Evolutionary conservation across 2,797 vertebrate species (phyloP).

Genomic region (Epinephelus malabaricus): DNA sequence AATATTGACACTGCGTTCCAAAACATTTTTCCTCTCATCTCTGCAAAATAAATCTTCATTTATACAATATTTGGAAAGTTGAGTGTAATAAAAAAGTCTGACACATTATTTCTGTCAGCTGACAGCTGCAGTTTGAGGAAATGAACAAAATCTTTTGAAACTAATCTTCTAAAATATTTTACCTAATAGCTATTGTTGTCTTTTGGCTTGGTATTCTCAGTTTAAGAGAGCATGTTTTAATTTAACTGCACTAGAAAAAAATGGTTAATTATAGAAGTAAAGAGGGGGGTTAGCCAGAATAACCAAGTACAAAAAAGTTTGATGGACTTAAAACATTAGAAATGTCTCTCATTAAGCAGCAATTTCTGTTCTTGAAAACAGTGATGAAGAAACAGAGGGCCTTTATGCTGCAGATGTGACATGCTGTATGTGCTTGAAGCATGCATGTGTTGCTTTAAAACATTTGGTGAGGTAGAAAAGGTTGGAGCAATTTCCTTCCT

Average conservation of each 20-base stretch:
- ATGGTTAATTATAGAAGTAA: not conserved
- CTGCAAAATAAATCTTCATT: constrained; percentile 49
- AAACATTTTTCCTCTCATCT: constrained; percentile 25
- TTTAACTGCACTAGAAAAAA: not conserved
- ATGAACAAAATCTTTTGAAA: constrained; percentile 1
- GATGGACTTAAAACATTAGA: not conserved
- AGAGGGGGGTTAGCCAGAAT: not conserved
- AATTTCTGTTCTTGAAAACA: constrained; percentile 27
- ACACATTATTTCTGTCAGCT: constrained; percentile 8
- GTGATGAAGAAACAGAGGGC: not conserved
- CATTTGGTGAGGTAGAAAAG: constrained; percentile 20
- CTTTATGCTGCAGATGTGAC: not conserved
- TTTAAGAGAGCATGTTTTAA: not conserved
- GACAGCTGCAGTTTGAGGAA: constrained; percentile 29
- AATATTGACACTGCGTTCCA: constrained; percentile 9
- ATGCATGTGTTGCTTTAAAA: constrained; percentile 33
- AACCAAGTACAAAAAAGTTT: not conserved
- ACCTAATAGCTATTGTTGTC: not conserved
- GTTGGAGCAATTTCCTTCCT: constrained; percentile 46
- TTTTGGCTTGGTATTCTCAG: not conserved
- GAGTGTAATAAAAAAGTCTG: constrained; percentile 12
- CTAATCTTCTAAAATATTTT: not conserved
- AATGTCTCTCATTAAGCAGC: constrained; percentile 4
- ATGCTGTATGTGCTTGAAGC: not conserved
- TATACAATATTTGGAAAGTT: constrained; percentile 37